These are phyloP conservation scores for Philaethria dido DNA, from an alignment of 2,888 invertebrate species.

Conservation along the genomic window DNA sequence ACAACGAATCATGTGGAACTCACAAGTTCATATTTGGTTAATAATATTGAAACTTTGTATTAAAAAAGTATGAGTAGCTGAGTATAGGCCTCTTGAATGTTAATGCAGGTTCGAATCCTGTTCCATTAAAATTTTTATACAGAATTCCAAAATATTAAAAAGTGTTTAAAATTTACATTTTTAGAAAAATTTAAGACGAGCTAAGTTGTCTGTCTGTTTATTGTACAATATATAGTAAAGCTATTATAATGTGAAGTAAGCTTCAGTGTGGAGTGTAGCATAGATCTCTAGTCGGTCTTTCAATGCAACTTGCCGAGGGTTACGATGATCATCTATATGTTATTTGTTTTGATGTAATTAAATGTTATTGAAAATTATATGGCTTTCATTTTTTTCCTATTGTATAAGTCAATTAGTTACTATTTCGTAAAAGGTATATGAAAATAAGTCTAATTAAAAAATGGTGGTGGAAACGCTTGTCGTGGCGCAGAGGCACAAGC, in stretches of 20 bases:
- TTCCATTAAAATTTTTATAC: neutral
- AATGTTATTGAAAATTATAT: slow-evolving; percentile 76
- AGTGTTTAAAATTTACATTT: no score
- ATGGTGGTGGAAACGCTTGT: no score
- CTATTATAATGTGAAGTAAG: slow-evolving; percentile 5
- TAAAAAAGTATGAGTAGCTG: no score
- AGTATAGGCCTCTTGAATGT: no score
- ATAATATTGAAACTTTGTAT: slow-evolving; percentile 19
- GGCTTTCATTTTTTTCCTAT: slow-evolving; percentile 26
- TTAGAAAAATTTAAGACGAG: neutral
- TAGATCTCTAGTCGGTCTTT: slow-evolving; percentile 78
- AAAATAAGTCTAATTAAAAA: no score
- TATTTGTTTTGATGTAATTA: slow-evolving; percentile 83
- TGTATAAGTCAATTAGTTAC: no score
- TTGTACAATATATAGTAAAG: neutral
- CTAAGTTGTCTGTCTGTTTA: slow-evolving; percentile 1
- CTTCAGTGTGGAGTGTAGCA: slow-evolving; percentile 48
- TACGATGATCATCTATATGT: slow-evolving; percentile 73
- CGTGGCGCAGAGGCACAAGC: no score
- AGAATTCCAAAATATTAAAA: neutral
- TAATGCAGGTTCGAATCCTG: no score
- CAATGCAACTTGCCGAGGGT: slow-evolving; percentile 77
- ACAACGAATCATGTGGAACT: slow-evolving; percentile 28
- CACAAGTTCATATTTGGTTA: slow-evolving; percentile 32
- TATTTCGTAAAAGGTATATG: no score